A percentile compares a stretch with the other conserved stretches of the same genome.
Conservation (phyloP, 2,888 invertebrate species). For the Tubulanus polymorphus region DNA sequence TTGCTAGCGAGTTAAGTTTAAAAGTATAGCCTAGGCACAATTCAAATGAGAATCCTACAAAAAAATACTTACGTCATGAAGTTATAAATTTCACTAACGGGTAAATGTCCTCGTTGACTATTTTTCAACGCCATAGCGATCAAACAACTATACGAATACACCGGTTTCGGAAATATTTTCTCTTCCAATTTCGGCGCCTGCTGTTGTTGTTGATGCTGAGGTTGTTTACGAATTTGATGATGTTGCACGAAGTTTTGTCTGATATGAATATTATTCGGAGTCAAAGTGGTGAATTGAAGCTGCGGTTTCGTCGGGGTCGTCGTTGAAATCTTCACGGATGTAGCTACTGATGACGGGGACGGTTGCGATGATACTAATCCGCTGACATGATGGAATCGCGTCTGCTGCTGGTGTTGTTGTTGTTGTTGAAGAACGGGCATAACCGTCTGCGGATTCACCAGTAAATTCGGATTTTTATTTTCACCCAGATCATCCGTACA, state of each 20-base stretch:
- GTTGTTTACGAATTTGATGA: not conserved
- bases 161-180: slow-evolving; percentile 80
- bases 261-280: slow-evolving; percentile 6
- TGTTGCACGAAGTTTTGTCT: not conserved
- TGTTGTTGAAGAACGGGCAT: slow-evolving; percentile 64
- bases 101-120: slow-evolving; percentile 86
- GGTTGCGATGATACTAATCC: not conserved
- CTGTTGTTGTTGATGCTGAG: not conserved
- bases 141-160: slow-evolving; percentile 95
- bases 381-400: not conserved
- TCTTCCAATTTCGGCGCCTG: slow-evolving; percentile 17
- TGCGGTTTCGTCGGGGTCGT: slow-evolving; percentile 6
- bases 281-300: slow-evolving; percentile 4
- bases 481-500: no score
- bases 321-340: slow-evolving; percentile 10
- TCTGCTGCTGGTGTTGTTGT: slow-evolving; percentile 5
- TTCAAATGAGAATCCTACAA: not conserved
- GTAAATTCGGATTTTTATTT: slow-evolving; percentile 54
- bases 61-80: slow-evolving; percentile 83
- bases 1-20: no score
- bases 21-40: no score
- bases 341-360: not conserved
- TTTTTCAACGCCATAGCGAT: slow-evolving; percentile 98
- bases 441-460: slow-evolving; percentile 88
- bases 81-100: slow-evolving; percentile 97